Conservation (phyloP, 2,113 vertebrate species). For the Mus musculus region GRCm39 chr8:99998501-99999000, state of each 20-base stretch:
- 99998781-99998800: background rate
- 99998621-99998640: background rate
- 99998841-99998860: background rate
- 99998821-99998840: background rate
- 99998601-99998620: background rate
- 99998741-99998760: background rate
- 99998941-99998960: background rate
- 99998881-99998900: background rate
- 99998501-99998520: background rate
- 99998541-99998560: background rate
- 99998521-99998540: background rate
- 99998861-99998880: background rate
- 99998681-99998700: background rate
- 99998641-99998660: too few relatives aligned
- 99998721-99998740: background rate
- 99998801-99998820: background rate
- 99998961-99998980: background rate
- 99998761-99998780: rapidly evolving
- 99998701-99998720: background rate
- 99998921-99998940: background rate
- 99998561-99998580: rapidly evolving
- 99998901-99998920: background rate
- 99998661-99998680: rapidly evolving
- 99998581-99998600: too few relatives aligned
- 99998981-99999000: background rate